Conservation (phyloP, 2,797 vertebrate species). For the Phylloscopus collybita region DNA sequence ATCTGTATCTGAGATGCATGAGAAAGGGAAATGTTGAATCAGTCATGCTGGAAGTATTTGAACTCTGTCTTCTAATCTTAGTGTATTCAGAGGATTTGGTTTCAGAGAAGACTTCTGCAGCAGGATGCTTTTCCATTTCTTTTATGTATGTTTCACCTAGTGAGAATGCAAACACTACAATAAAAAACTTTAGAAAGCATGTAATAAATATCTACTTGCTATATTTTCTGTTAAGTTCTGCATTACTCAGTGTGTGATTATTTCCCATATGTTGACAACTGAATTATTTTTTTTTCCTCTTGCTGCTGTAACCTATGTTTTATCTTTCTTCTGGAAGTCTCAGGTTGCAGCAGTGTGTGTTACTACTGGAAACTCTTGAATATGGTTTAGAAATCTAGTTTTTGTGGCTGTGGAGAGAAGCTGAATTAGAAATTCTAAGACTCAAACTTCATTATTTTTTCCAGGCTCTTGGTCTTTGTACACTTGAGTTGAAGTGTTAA, state of each 20-base stretch:
- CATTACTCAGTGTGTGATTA: not conserved
- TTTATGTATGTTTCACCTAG: not conserved
- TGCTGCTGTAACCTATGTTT: not conserved
- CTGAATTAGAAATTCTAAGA: not conserved
- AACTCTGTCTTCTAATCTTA: not conserved
- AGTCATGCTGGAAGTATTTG: not conserved
- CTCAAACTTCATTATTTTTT: not conserved
- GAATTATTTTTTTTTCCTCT: not conserved
- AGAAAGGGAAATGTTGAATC: not conserved
- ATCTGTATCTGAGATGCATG: fast-evolving
- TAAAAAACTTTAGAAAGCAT: not conserved
- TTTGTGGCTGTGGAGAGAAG: not conserved
- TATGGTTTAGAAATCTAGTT: not conserved
- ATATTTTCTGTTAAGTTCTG: not conserved
- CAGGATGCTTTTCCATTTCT: not conserved
- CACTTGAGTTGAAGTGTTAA: not conserved
- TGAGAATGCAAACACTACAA: not conserved
- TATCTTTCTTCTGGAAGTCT: not conserved
- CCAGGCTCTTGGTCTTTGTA: not conserved
- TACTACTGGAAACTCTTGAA: not conserved
- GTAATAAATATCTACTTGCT: not conserved
- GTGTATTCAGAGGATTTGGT: not conserved
- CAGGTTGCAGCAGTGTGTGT: not conserved
- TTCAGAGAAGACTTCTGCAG: not conserved
- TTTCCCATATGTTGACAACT: not conserved